Evolutionary conservation across 2,113 vertebrate genomes (phyloP), one percentile per base, ranked within the genome.

Genomic region (Salvelinus sp.): DNA sequence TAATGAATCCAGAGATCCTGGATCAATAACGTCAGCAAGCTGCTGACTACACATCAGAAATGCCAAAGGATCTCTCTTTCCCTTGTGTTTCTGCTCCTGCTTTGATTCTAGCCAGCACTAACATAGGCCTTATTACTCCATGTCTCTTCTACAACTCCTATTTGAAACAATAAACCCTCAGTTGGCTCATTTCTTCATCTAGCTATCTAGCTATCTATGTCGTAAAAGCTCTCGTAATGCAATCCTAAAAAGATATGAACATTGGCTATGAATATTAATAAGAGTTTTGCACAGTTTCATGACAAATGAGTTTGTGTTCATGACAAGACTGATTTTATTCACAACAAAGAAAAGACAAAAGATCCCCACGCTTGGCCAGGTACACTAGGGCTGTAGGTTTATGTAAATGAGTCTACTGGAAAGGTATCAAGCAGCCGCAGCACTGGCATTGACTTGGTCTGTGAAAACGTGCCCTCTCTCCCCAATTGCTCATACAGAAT

Each of bases 401-500:
- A 93, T 83, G 93, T 92, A 93, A 94, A 95, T 93, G 93, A 91
- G 87, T 88, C 91, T 93, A 90, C 89, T 89, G 92, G 90, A 95
- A 92, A 92, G 90, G 89, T 92, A 96, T 95, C 95, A 95, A 93
- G 92, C 91, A 91, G 94, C 94, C 93, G 93, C 93, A 93, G 77
- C 92, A 92, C 93, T 92, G 95, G 94, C 86, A 65, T 83, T 94
- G 94, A 96, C 93, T 93, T 91, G 93, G 92, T 92, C 93, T 95
- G 93, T 93, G 92, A 92, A 92, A 94, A 95, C 91, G 91, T 95
- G 93, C 93, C 95, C 94, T 94, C 93, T 94, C 94, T 96, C 95
- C 95, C 96, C 91, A 91, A 95, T 96, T 95, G 94, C 96, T 98
- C 97, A 96, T 97, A 96, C 92, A 95, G 96, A 98, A 98, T 97